Conservation (phyloP, 1,140 invertebrate species). For the Tetraneura akinire region DNA sequence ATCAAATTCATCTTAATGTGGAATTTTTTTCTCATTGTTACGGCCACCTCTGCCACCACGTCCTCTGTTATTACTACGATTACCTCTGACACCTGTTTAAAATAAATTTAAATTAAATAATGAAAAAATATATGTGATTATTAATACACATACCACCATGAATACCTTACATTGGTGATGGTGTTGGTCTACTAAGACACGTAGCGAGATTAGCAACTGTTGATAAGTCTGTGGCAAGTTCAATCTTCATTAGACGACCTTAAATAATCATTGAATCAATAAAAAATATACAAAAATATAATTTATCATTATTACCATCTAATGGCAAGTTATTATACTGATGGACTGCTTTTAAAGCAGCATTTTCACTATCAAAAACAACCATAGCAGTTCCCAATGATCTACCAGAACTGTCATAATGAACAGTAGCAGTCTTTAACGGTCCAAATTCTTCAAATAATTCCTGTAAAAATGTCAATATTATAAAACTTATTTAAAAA, state of each 20-base stretch:
- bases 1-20: slow-evolving; percentile 50
- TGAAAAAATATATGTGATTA: too few species aligned
- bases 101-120: too few species aligned
- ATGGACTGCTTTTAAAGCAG: slow-evolving; percentile 95
- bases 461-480: slow-evolving; percentile 65
- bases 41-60: too few species aligned
- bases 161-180: neutral
- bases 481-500: neutral
- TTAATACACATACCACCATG: slow-evolving; percentile 40
- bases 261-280: slow-evolving; percentile 52
- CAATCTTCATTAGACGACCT: slow-evolving; percentile 92
- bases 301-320: slow-evolving; percentile 69
- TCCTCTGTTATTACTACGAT: neutral
- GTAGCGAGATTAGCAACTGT: slow-evolving; percentile 55
- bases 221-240: slow-evolving; percentile 77
- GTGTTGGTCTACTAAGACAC: slow-evolving; percentile 47
- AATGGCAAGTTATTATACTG: slow-evolving; percentile 97
- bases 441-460: slow-evolving; percentile 96
- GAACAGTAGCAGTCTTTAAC: slow-evolving; percentile 89
- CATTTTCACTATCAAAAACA: slow-evolving; percentile 85
- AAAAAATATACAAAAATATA: slow-evolving; percentile 15
- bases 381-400: slow-evolving; percentile 96
- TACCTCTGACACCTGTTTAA: slow-evolving; percentile 12
- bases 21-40: slow-evolving; percentile 17
- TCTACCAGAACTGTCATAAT: slow-evolving; percentile 94